Percentiles rank a stretch among this genome's conserved stretches.
phyloP scores from a whole-genome alignment of 1,140 invertebrate genomes.

The Drosophila repleta region DNA sequence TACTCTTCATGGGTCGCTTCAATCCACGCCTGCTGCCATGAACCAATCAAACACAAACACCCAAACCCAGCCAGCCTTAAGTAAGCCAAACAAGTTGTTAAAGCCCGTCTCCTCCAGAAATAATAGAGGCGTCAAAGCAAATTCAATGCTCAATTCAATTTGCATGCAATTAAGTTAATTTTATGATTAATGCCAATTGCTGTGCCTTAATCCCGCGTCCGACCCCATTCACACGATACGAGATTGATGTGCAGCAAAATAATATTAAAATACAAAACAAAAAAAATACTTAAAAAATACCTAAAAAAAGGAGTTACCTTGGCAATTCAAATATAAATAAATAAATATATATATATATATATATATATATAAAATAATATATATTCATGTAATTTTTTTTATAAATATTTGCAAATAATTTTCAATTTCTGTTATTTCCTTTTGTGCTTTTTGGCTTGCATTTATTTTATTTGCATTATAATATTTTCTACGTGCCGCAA shows the following conservation, averaged over 20 bases:
- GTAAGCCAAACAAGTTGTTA: constrained; percentile 40
- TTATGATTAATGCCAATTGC: constrained; percentile 66
- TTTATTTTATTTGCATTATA: constrained; percentile 48
- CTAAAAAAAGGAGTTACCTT: constrained; percentile 5
- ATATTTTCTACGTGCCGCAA: constrained; percentile 20
- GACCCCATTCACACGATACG: constrained; percentile 36
- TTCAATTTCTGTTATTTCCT: constrained; percentile 10
- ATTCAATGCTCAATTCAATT: constrained; percentile 60
- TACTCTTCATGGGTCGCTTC: constrained; percentile 93
- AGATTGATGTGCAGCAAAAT: constrained; percentile 74
- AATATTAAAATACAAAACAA: constrained; percentile 17
- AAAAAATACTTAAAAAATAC: constrained; percentile 22
- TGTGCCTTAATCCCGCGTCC: constrained; percentile 75
- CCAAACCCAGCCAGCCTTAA: constrained; percentile 3
- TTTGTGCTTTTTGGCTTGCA: constrained; percentile 34
- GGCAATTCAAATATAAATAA: constrained; percentile 18
- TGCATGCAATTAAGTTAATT: constrained; percentile 64
- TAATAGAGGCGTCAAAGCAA: constrained; percentile 3
- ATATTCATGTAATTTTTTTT: constrained; percentile 4
- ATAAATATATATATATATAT: background rate
- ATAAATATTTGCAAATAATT: constrained; percentile 54
- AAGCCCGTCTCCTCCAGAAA: background rate
- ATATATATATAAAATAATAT: constrained; percentile 18
- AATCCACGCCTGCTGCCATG: constrained; percentile 90
- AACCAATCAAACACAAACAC: constrained; percentile 6